Conservation (phyloP, 2,888 invertebrate species). For the Stenoptilia bipunctidactyla region DNA sequence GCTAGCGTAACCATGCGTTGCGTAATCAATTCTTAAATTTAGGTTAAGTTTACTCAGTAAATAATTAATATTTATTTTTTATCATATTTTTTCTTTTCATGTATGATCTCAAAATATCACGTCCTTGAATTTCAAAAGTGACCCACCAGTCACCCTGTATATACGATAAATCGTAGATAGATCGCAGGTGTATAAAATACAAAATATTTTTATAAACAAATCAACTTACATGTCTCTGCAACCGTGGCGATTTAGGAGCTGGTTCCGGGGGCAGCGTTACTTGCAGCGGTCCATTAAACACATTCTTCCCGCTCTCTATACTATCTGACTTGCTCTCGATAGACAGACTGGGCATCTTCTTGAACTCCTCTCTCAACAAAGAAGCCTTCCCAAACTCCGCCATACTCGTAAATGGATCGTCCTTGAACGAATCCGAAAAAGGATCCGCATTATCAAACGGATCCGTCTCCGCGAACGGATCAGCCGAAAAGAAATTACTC, state of each 20-base stretch:
- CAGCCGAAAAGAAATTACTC: slow-evolving; percentile 56
- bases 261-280: slow-evolving; percentile 78
- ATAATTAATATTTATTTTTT: too few relatives aligned
- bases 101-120: too few relatives aligned
- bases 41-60: too few relatives aligned
- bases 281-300: slow-evolving; percentile 77
- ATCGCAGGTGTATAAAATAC: too few relatives aligned
- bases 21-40: too few relatives aligned
- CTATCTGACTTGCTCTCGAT: slow-evolving; percentile 25
- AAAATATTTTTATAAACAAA: too few relatives aligned
- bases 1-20: too few relatives aligned
- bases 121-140: too few relatives aligned
- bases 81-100: too few relatives aligned
- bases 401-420: slow-evolving; percentile 72
- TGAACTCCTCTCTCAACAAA: slow-evolving; percentile 31
- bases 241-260: slow-evolving; percentile 48
- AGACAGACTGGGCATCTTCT: slow-evolving; percentile 21
- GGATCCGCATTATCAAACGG: slow-evolving; percentile 81
- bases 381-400: slow-evolving; percentile 46
- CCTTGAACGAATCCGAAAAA: slow-evolving; percentile 72
- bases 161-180: too few relatives aligned
- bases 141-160: too few relatives aligned
- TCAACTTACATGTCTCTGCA: slow-evolving; percentile 48
- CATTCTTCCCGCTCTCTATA: slow-evolving; percentile 36
- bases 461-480: slow-evolving; percentile 78